Evolutionary conservation across 1,140 invertebrate species (phyloP), one percentile per base, ranked within the genome.

Genomic region (Spodoptera frugiperda): DNA sequence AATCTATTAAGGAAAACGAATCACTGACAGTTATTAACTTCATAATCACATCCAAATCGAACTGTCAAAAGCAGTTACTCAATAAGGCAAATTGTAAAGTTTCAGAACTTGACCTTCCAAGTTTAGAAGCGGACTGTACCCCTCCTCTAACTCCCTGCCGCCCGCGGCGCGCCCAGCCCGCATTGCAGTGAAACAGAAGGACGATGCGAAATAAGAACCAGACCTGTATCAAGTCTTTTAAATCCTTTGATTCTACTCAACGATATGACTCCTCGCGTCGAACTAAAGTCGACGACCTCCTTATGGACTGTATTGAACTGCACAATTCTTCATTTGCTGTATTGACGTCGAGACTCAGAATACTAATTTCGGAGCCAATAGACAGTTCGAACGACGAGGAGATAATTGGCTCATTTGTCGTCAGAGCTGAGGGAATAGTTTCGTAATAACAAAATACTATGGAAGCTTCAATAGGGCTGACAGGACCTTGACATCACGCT

Each of bases 171-270:
- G 65, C 83, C 82, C 80, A 77, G 67, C 83, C 91, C 90, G 90
- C 91, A 91, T 88, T 93, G 91, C 91, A 91, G 90, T 84, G 83
- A 85, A 87, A 86, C 83, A 85, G 83, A 90, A 86, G 84, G 84
- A 86, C 86, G 76, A 80, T 81, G 63, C 81, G 78, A 87, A 87
- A 86, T 85, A 84, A 80, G 78, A 80, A 79, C 75, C 59, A 78
- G 53, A 57, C 55, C 54, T 59, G 71, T 55, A 73, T 61, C 54
- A 73, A 59, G 74, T 76, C 51, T 68, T 17, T 68, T 61, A 55
- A 68, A 76, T 76, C 74, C 63, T 48, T 67, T 68, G 78, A 79
- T 77, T 53, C 44, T 33, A 70, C 61, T 44, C 46, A 72, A 72
- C 33, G 57, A 71, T 49, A 70, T 59, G 39, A 61, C 48, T 39